Base-by-base conservation (phyloP, 2,888 invertebrate species). In the Automeris io region DNA sequence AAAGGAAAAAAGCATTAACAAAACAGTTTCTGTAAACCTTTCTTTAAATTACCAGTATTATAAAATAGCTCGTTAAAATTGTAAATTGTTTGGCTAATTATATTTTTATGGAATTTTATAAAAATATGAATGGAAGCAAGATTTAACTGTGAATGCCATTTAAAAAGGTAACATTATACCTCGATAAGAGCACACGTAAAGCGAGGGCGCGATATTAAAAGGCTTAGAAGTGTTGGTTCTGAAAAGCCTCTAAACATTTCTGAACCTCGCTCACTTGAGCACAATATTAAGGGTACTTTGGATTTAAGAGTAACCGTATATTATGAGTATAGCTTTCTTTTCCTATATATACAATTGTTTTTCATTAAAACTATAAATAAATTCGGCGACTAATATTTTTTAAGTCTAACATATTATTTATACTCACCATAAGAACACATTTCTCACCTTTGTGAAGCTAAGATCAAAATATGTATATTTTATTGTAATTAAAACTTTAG, bases 251-350 rank as follows among this genome's bases (percentile, higher is more conserved):
- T 72, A 77, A 78, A 78, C 73, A 73, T 79, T 76, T 76, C 77
- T 70, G 77, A 72, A 74, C 72, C 79, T 71, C 75, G 80, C 81
- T 70, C 82, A 74, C 86, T 85, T 82, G 72, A 81, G 72, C 81
- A 73, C 75, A 76, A 82, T 81, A 83, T 85, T 85, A 83, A 85
- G 83, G 77, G 85, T 72, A 83, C 85, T 86, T 74, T 69, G 57
- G 70, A 61, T 66, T 70, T 72, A 71, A 78, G 77, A 68, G 68
- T 64, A 58, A 57, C 62, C 73, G 74, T 83, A 82, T 79, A 82
- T 80, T 78, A 77, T n/a, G n/a, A n/a, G n/a, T n/a, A n/a, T 72
- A 60, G 68, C 63, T 54, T 65, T 63, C 64, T 72, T 75, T 74
- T 61, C 61, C 57, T 63, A 61, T 58, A 61, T 7, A 13, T 16